Base-by-base conservation (phyloP, 1,140 invertebrate genomes). In the Spodoptera litura region DNA sequence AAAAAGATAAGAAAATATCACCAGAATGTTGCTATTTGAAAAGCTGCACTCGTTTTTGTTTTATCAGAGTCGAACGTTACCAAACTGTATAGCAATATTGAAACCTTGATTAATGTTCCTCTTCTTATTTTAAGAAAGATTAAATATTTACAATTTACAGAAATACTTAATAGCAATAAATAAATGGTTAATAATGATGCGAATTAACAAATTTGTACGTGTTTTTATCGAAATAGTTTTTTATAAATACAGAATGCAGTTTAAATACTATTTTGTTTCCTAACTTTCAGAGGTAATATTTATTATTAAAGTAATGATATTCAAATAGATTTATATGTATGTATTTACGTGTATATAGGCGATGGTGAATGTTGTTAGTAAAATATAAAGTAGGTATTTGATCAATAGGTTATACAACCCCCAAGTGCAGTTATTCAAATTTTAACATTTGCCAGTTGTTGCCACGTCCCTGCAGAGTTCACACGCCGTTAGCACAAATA, bases 371-470 rank as follows among this genome's bases (percentile, higher is more conserved):
- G 87, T 89, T 92, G 88, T 89, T 92, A 85, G 82, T 87, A 83
- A 89, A 86, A 87, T 88, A 86, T 90, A 91, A 82, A 88, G 82
- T 82, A 86, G 82, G 84, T 89, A 91, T 89, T 87, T 84, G 82
- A 88, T 81, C 85, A 91, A 91, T 92, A 94, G 89, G 86, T 86
- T 88, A 87, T 87, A 92, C 83, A 85, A 87, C 81, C 91, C 91
- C 83, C 84, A 93, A 95, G 94, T 95, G 94, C 94, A 95, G 94
- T 95, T 95, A 94, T 95, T 95, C 94, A 95, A 95, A 95, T 95
- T 85, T 95, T 94, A 95, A 95, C 94, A 95, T 94, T 93, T 89
- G 83, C 88, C 85, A 87, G 78, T 88, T 88, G 87, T 88, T 89
- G 87, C 89, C 89, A 93, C 91, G 85, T 87, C 89, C 86, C 84